These are phyloP conservation scores for Stenichneumon culpator DNA, from an alignment of 2,888 invertebrate genomes.

Conservation along the genomic window DNA sequence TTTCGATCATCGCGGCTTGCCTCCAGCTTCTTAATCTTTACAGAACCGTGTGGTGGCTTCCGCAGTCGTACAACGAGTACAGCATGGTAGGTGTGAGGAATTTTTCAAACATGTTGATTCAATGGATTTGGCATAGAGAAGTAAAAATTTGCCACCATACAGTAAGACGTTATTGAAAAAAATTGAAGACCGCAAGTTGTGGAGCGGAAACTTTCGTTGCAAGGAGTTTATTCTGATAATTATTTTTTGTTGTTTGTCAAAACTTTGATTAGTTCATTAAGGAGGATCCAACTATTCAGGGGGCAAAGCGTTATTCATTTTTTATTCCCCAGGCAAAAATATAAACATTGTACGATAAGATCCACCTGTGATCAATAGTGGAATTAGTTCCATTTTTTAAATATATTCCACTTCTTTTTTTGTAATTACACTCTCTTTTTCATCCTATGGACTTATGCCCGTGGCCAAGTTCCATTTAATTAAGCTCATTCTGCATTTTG, in stretches of 20 bases:
- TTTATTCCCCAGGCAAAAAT: neutral
- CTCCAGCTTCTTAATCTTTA: constrained; percentile 98
- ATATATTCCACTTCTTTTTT: neutral
- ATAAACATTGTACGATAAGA: neutral
- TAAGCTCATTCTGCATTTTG: too few relatives aligned
- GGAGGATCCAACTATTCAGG: neutral
- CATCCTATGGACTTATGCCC: too few relatives aligned
- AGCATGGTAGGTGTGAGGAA: constrained; percentile 90
- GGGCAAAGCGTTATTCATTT: neutral
- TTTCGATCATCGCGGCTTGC: constrained; percentile 91
- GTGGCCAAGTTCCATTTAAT: too few relatives aligned
- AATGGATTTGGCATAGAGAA: neutral
- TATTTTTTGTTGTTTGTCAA: neutral
- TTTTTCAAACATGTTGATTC: neutral
- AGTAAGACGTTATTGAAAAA: neutral
- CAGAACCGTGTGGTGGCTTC: constrained; percentile 98
- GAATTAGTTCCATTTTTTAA: neutral
- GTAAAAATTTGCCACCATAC: neutral
- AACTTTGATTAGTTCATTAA: neutral
- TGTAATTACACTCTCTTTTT: too few relatives aligned
- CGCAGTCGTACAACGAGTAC: constrained; percentile 95
- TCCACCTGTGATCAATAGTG: neutral
- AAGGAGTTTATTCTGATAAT: neutral
- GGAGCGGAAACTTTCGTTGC: neutral
- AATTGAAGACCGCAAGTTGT: neutral